Evolutionary conservation across 1,140 invertebrate species (phyloP).

Genomic region (Eriosoma lanigerum): DNA sequence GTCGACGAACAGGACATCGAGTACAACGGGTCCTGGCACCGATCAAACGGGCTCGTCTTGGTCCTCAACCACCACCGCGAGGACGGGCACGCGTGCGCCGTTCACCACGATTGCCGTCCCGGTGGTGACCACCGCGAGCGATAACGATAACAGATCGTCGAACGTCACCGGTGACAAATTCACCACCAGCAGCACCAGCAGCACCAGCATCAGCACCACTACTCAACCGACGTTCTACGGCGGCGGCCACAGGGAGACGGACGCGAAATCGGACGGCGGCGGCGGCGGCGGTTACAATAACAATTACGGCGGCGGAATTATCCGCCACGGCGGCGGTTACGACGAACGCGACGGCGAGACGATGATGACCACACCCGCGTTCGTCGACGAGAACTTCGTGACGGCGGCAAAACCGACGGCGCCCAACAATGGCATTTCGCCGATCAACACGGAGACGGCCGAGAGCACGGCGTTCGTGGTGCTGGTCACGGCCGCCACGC

Average conservation of each 20-base stretch:
- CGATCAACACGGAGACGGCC: constrained; percentile 70
- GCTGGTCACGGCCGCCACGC: constrained; percentile 84
- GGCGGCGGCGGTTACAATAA: background rate
- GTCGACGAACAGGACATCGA: background rate
- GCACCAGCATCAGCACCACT: constrained; percentile 52
- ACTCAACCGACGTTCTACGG: background rate
- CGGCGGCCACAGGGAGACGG: background rate
- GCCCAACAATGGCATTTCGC: constrained; percentile 50
- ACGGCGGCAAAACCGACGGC: constrained; percentile 35
- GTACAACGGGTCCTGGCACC: background rate
- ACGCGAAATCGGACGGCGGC: background rate
- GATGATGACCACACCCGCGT: constrained; percentile 23
- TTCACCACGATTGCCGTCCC: constrained; percentile 2
- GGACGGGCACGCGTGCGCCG: constrained; percentile 22
- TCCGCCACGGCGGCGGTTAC: constrained; percentile 38
- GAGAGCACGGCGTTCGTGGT: constrained; percentile 78
- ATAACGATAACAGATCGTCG: too few species aligned
- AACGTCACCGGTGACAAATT: too few species aligned
- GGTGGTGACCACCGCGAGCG: background rate
- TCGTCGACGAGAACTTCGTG: background rate
- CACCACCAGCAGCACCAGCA: background rate
- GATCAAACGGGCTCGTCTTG: background rate
- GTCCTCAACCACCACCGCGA: constrained; percentile 14
- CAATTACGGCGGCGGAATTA: constrained; percentile 8
- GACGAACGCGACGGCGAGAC: constrained; percentile 23